Conservation (phyloP, 2,113 vertebrate genomes). For the Casuarius casuarius region DNA sequence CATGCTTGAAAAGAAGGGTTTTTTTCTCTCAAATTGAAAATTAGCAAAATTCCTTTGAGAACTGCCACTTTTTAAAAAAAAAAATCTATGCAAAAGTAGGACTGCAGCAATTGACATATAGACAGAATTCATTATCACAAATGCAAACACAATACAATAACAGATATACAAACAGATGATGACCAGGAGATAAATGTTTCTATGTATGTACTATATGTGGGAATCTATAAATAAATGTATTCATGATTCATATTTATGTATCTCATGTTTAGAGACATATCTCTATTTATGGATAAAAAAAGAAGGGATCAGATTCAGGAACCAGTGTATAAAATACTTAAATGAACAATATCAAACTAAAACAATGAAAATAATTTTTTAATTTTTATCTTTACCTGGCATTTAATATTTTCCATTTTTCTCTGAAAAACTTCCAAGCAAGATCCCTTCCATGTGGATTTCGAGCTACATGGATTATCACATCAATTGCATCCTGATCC, state of each 20-base stretch:
- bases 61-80: neutral
- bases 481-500: conserved; percentile 96
- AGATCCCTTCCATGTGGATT: conserved; percentile 95
- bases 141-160: neutral
- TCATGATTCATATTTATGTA: neutral
- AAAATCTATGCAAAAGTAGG: neutral
- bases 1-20: neutral
- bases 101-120: neutral
- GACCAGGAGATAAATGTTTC: neutral
- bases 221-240: conserved; percentile 11
- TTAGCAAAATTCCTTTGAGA: neutral
- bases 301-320: neutral
- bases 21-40: neutral
- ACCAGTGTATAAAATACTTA: neutral
- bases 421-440: conserved; percentile 95
- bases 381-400: conserved; percentile 83
- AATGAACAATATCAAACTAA: neutral
- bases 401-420: conserved; percentile 96
- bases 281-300: neutral
- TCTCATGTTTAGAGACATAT: neutral
- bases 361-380: neutral
- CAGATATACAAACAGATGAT: conserved; percentile 1
- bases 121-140: conserved; percentile 16
- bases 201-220: neutral
- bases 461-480: conserved; percentile 94